These are phyloP conservation scores for Nematostella vectensis DNA, from an alignment of 92 coral and sea anemone species.

Conservation along the genomic window DNA sequence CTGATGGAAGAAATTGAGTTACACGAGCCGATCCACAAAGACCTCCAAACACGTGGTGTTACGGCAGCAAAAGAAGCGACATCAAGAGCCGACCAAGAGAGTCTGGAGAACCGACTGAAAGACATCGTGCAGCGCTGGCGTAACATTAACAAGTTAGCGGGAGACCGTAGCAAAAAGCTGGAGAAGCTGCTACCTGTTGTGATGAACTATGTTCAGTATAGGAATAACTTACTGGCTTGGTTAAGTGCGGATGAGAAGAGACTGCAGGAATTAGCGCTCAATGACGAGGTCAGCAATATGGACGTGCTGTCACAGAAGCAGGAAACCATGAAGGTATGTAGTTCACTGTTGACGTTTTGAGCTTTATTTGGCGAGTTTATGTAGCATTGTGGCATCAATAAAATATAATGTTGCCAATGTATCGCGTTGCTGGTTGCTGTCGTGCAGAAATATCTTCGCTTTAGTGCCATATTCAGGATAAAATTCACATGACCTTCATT, in stretches of 20 bases:
- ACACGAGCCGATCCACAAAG: constrained; percentile 67
- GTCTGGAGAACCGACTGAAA: constrained; percentile 48
- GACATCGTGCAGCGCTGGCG: constrained; percentile 77
- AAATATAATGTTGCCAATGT: too few species aligned
- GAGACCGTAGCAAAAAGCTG: constrained; percentile 66
- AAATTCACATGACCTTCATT: too few species aligned
- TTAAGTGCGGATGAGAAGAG: constrained; percentile 68
- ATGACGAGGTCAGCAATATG: constrained; percentile 50
- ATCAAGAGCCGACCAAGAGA: constrained; percentile 58
- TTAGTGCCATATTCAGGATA: too few species aligned
- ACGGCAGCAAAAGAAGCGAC: constrained; percentile 49
- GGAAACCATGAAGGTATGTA: constrained; percentile 51
- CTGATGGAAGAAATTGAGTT: constrained; percentile 60
- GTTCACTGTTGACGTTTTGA: too few species aligned
- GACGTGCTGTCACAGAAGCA: constrained; percentile 66
- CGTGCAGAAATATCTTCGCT: too few species aligned
- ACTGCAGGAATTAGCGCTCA: constrained; percentile 45
- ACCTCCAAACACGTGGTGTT: constrained; percentile 59
- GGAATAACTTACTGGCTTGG: constrained; percentile 69
- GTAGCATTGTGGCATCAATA: too few species aligned
- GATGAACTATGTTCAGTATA: constrained; percentile 62
- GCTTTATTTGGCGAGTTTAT: too few species aligned
- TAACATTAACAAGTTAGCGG: constrained; percentile 47
- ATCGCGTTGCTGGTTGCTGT: too few species aligned
- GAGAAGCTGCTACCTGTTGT: constrained; percentile 73